Evolutionary conservation across 2,797 vertebrate genomes (phyloP), one percentile per base, ranked within the genome.

Genomic region (Lithobates pipiens): DNA sequence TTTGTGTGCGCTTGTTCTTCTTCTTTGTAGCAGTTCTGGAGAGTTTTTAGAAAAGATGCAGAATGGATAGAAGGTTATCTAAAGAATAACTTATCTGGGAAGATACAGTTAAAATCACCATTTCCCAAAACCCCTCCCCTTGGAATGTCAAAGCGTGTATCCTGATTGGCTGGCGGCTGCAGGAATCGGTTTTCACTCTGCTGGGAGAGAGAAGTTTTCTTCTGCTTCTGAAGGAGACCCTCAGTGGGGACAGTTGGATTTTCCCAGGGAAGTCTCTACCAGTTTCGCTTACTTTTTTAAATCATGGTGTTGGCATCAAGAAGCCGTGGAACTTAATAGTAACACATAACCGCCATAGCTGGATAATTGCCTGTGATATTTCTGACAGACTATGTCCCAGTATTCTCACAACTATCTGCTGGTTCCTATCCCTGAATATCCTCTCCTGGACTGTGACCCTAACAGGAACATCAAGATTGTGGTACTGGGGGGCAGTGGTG

Each of bases 381-480:
- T 46, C 44, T 36, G 36, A 32, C 68, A 89, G 89, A 95, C 93
- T 89, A 98, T 98, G 96, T 97, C 94, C 91, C 91, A 95, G 93
- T 95, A 94, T 83, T 94, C 96, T 46, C 92, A 95, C 23, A 96
- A 94, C 92, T 98, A 98, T 90, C 94, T 98, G 88, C 93, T 98
- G 92, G 95, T 98, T 61, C 97, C 97, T 88, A 97, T 98, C 84
- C 97, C 97, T 84, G 97, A 98, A 91, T 96, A 95, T 54, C 95
- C 97, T 0, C 93, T 89, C 23, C 86, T 95, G 89, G 97, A 97
- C 91, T 96, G 95, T 0, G 94, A 94, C 73, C 95, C 96, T 84
- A 96, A 95, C 94, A 96, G 96, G 89, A 96, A 95, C 89, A 92
- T 97, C 90, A 98, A 98, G 93, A 96, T 98, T 0, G 97, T 95